Conservation (phyloP, 2,888 invertebrate genomes). For the Zygothrica quintamaculata region DNA sequence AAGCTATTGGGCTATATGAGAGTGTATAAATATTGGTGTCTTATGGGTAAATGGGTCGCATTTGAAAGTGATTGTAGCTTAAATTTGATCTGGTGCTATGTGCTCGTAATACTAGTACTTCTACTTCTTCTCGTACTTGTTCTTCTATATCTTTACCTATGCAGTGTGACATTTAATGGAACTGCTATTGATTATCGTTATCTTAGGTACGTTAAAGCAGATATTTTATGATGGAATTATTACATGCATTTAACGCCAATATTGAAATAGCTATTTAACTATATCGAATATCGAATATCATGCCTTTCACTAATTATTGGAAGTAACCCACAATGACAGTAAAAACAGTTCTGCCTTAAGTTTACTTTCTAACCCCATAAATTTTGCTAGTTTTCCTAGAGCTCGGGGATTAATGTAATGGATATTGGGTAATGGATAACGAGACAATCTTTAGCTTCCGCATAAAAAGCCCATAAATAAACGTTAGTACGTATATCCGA, state of each 20-base stretch:
- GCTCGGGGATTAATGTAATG: conserved; percentile 34
- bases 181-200: not conserved
- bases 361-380: not conserved
- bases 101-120: conserved; percentile 20
- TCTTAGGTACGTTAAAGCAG: conserved; percentile 3
- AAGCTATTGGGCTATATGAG: conserved; percentile 5
- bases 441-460: conserved; percentile 55
- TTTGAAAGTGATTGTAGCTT: conserved; percentile 74
- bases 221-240: too few relatives aligned
- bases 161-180: not conserved
- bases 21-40: conserved; percentile 37
- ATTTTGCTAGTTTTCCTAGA: too few relatives aligned
- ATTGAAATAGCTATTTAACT: too few relatives aligned
- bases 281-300: too few relatives aligned
- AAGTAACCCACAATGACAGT: not conserved
- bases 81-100: conserved; percentile 14
- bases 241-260: too few relatives aligned
- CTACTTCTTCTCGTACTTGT: too few relatives aligned
- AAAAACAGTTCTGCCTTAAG: not conserved
- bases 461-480: conserved; percentile 65
- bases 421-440: conserved; percentile 41
- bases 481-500: conserved; percentile 25
- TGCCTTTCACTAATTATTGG: too few relatives aligned
- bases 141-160: too few relatives aligned
- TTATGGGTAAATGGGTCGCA: conserved; percentile 58